Evolutionary conservation across 2,888 invertebrate species (phyloP).

Genomic region (Drosophila falleni): DNA sequence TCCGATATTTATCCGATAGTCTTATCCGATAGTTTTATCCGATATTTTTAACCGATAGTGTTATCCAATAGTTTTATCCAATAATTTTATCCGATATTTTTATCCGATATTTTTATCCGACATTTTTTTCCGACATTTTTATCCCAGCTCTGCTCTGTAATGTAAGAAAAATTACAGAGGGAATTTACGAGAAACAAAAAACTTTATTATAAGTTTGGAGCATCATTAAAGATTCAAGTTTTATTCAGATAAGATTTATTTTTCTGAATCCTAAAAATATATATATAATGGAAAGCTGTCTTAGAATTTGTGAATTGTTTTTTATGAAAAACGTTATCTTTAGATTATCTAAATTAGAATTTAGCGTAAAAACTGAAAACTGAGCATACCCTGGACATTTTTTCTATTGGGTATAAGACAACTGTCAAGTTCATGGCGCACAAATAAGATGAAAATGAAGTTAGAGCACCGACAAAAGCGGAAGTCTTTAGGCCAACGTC

Average conservation of each 20-base stretch:
- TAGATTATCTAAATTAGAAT: too few relatives aligned
- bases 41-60: too few relatives aligned
- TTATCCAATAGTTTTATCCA: too few relatives aligned
- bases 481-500: conserved; percentile 79
- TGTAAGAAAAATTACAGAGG: background rate
- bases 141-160: too few relatives aligned
- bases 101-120: too few relatives aligned
- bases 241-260: background rate
- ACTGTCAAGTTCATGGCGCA: conserved; percentile 63
- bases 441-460: conserved; percentile 67
- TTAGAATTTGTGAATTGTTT: background rate
- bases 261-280: background rate
- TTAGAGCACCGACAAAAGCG: conserved; percentile 56
- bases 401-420: conserved; percentile 10
- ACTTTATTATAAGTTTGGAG: background rate
- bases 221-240: background rate
- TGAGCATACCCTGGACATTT: background rate
- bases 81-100: too few relatives aligned
- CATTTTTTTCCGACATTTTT: too few relatives aligned
- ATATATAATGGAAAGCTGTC: background rate
- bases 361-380: background rate
- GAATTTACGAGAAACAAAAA: background rate
- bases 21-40: too few relatives aligned
- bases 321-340: background rate
- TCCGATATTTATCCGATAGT: too few relatives aligned